Conservation (phyloP, 2,888 invertebrate species). For the Eupithecia subumbrata region DNA sequence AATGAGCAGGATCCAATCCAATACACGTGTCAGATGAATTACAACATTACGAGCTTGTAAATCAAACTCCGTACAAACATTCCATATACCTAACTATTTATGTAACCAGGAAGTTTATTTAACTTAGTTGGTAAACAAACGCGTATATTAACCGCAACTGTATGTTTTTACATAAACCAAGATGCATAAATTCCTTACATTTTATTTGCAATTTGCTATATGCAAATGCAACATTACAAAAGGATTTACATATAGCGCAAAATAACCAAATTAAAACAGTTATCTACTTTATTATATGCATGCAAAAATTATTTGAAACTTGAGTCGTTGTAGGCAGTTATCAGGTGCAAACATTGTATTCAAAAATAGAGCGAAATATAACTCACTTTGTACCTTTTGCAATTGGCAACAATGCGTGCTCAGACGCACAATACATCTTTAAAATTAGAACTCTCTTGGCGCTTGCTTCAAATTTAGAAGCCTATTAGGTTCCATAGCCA, state of each 20-base stretch:
- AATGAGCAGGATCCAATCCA: not conserved
- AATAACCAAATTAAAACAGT: not conserved
- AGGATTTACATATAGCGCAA: not conserved
- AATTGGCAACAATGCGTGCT: constrained; percentile 44
- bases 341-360: constrained; percentile 14
- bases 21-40: constrained; percentile 35
- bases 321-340: not conserved
- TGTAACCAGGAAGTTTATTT: constrained; percentile 42
- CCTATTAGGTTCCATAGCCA: constrained; percentile 25
- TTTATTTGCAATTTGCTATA: constrained; percentile 8
- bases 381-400: constrained; percentile 37
- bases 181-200: constrained; percentile 21
- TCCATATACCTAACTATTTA: constrained; percentile 25
- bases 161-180: constrained; percentile 25
- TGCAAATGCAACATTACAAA: not conserved
- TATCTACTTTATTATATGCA: no score
- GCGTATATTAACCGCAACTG: constrained; percentile 39
- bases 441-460: constrained; percentile 42
- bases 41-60: constrained; percentile 20
- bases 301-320: not conserved
- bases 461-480: constrained; percentile 40
- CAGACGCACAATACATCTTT: constrained; percentile 41
- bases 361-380: constrained; percentile 19
- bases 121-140: constrained; percentile 37
- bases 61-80: constrained; percentile 23